Conservation (phyloP, 2,113 vertebrate genomes). For the Pycnonotus jocosus region DNA sequence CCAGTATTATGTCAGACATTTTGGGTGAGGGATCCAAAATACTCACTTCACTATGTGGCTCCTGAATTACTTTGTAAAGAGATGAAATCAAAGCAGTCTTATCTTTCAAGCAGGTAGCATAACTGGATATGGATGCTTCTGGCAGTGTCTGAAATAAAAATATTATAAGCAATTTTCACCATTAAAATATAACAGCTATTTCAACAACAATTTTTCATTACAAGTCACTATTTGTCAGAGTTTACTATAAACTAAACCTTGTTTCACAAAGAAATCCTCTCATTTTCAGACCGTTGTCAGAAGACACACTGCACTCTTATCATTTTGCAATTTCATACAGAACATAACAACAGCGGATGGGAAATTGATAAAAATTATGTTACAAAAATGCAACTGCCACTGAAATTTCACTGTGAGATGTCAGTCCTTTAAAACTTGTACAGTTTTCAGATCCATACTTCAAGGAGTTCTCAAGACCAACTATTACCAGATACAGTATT, state of each 20-base stretch:
- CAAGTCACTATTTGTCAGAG: not conserved
- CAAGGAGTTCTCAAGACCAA: not conserved
- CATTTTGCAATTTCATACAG: not conserved
- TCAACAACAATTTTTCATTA: not conserved
- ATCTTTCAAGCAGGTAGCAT: slow-evolving; percentile 88
- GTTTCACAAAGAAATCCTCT: not conserved
- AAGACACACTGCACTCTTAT: not conserved
- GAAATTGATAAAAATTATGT: not conserved
- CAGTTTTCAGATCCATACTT: not conserved
- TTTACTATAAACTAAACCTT: not conserved
- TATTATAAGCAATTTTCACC: not conserved
- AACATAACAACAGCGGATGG: not conserved
- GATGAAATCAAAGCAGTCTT: slow-evolving; percentile 88
- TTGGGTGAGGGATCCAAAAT: not conserved
- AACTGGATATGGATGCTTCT: slow-evolving; percentile 88
- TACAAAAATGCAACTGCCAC: not conserved
- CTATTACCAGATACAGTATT: not conserved
- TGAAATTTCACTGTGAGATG: not conserved
- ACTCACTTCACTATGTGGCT: slow-evolving; percentile 94
- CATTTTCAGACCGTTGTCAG: not conserved
- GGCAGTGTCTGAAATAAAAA: slow-evolving; percentile 84
- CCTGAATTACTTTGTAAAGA: slow-evolving; percentile 95
- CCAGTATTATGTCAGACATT: not conserved
- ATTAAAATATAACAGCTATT: not conserved
- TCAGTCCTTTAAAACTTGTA: not conserved